These are phyloP conservation scores for Pampusana beccarii DNA, from an alignment of 2,113 vertebrate genomes.

Conservation along the genomic window DNA sequence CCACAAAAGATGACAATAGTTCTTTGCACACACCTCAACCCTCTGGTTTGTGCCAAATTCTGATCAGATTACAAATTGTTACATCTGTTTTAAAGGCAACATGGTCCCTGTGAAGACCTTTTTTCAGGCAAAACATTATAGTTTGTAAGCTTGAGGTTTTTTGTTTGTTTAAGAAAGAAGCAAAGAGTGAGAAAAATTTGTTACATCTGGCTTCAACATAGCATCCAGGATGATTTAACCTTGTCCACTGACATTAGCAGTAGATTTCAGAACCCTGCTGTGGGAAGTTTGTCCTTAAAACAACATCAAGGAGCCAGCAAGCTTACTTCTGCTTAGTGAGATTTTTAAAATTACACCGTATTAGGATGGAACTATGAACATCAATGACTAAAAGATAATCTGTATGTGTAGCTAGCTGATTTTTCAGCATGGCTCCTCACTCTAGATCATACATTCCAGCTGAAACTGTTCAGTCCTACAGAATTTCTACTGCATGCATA, in stretches of 20 bases:
- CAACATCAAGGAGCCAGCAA: not conserved
- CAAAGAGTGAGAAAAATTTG: not conserved
- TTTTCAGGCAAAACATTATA: not conserved
- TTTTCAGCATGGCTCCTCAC: not conserved
- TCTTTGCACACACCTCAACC: not conserved
- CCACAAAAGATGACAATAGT: not conserved
- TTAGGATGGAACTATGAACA: not conserved
- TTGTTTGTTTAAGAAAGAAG: not conserved
- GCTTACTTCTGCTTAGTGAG: not conserved
- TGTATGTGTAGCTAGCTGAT: not conserved
- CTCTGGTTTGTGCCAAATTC: not conserved
- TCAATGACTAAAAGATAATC: not conserved
- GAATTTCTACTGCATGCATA: not conserved
- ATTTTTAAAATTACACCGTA: not conserved
- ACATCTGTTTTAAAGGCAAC: not conserved
- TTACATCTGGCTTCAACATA: not conserved
- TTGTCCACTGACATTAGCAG: not conserved
- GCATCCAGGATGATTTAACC: not conserved
- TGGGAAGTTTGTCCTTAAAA: not conserved
- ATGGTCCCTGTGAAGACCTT: not conserved
- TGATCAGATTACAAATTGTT: not conserved
- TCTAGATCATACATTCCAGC: not conserved
- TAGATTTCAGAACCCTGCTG: not conserved
- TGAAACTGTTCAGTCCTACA: not conserved
- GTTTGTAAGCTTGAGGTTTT: not conserved